Evolutionary conservation across 30 jellyfish, hydroid and myxozoan species (phyloP).

Genomic region (Sanderia malayensis): DNA sequence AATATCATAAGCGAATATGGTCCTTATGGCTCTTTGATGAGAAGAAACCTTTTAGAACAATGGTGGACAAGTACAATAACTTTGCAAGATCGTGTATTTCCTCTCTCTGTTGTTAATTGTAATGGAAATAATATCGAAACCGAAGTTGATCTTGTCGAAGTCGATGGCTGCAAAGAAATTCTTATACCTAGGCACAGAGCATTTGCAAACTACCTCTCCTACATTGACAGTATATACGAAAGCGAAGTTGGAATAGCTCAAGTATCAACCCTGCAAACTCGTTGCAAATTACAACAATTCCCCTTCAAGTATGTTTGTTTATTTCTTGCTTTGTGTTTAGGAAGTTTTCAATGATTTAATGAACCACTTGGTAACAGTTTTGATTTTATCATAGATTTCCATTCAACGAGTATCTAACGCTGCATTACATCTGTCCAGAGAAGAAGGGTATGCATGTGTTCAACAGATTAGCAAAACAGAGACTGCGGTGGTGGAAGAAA

Average conservation of each 20-base stretch:
- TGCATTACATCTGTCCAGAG: conserved; percentile 27
- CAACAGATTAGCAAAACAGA: conserved; percentile 27
- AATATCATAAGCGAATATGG: conserved; percentile 43
- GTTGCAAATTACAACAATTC: neutral
- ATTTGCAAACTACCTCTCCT: neutral
- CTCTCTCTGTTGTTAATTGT: neutral
- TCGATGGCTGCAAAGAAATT: neutral
- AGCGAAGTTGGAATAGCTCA: conserved; percentile 54
- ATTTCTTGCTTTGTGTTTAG: no score
- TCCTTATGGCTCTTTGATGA: conserved; percentile 43
- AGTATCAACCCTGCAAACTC: conserved; percentile 18
- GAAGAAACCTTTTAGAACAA: conserved; percentile 28
- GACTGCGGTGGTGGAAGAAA: conserved; percentile 72
- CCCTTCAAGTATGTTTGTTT: no score
- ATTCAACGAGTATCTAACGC: conserved; percentile 29
- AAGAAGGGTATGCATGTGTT: conserved; percentile 23
- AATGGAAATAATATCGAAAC: neutral
- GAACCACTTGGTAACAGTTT: no score
- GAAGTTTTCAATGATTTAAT: no score
- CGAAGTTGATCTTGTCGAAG: neutral
- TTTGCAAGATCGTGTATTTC: conserved; percentile 31
- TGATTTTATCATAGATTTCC: conserved; percentile 46
- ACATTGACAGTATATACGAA: neutral
- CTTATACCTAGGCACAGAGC: conserved; percentile 13
- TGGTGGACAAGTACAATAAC: conserved; percentile 56